Percentiles rank a stretch among this genome's conserved stretches.
Conservation (phyloP, 92 coral and sea anemone species). For the Plumapathes pennacea region DNA sequence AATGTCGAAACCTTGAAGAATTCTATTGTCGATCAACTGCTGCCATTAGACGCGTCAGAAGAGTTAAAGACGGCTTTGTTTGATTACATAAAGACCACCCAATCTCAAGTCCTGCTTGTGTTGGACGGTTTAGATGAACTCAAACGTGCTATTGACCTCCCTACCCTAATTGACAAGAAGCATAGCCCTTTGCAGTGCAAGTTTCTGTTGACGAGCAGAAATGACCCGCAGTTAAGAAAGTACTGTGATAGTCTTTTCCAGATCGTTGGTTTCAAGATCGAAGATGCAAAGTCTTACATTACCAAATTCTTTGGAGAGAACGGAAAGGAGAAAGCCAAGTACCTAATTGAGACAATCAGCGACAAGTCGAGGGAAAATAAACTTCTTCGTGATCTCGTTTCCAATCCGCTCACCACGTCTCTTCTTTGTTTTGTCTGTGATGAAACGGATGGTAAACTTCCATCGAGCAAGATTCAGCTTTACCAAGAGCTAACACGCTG, state of each 20-base stretch:
- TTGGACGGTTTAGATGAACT: conserved; percentile 47
- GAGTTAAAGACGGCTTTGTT: conserved; percentile 2
- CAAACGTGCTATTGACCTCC: too few relatives aligned
- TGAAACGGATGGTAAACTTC: conserved; percentile 15
- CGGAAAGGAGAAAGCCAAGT: not conserved
- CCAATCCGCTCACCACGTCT: conserved; percentile 33
- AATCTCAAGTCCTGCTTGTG: conserved; percentile 11
- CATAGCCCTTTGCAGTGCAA: conserved; percentile 10
- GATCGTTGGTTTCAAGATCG: conserved; percentile 11
- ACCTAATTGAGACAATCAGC: not conserved
- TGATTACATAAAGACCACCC: conserved; percentile 4
- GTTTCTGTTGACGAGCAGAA: conserved; percentile 22
- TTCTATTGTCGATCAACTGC: conserved; percentile 22
- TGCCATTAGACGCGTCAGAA: conserved; percentile 14
- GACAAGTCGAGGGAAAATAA: not conserved
- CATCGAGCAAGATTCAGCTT: conserved; percentile 21
- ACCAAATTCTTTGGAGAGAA: conserved; percentile 12
- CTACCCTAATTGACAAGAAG: not conserved
- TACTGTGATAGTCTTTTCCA: conserved; percentile 23
- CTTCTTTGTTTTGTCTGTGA: conserved; percentile 28
- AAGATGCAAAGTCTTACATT: conserved; percentile 12
- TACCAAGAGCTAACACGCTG: conserved; percentile 20
- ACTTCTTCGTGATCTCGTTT: conserved; percentile 4
- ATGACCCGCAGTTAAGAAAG: conserved; percentile 13
- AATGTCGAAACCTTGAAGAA: too few relatives aligned